These are phyloP conservation scores for Stenchaetothrips biformis DNA, from an alignment of 2,888 invertebrate genomes.

Conservation along the genomic window DNA sequence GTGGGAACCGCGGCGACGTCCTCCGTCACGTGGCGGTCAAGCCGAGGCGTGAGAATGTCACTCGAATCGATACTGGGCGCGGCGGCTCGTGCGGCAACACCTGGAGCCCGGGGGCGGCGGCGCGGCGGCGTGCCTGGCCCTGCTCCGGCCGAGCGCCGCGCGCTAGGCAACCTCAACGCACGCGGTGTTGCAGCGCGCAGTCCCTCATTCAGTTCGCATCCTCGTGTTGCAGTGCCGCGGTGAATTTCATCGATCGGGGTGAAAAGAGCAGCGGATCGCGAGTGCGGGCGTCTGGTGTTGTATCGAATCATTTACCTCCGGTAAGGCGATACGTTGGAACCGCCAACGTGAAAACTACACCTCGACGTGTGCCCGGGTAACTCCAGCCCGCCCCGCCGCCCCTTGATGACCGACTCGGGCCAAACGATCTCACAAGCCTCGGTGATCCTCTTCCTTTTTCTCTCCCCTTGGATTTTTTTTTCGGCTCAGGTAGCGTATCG, in stretches of 20 bases:
- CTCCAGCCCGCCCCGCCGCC: slow-evolving; percentile 24
- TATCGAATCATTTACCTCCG: slow-evolving; percentile 37
- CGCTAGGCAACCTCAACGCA: no score
- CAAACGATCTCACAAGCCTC: no score
- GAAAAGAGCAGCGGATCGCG: slow-evolving; percentile 44
- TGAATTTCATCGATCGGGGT: slow-evolving; percentile 34
- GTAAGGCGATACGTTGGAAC: slow-evolving; percentile 9
- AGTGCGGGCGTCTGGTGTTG: slow-evolving; percentile 45
- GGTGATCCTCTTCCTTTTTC: slow-evolving; percentile 27
- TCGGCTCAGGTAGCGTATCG: slow-evolving; percentile 30
- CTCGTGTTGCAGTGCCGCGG: slow-evolving; percentile 32
- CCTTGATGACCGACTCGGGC: slow-evolving; percentile 31
- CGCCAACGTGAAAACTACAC: slow-evolving; percentile 9
- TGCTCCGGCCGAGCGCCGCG: no score
- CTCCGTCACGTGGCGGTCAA: not conserved
- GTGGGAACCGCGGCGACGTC: not conserved
- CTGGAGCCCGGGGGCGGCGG: no score
- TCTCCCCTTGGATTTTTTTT: slow-evolving; percentile 27
- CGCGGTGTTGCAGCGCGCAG: no score
- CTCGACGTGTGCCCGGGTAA: slow-evolving; percentile 36
- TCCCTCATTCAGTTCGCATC: no score
- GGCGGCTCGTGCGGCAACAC: no score
- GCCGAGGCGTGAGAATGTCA: not conserved
- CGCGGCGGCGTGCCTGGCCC: no score
- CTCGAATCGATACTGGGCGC: not conserved